Percentiles rank a stretch among this genome's conserved stretches.
These are phyloP conservation scores for Hypocryptadius cinnamomeus DNA, from an alignment of 2,113 vertebrate species.

Conservation along the genomic window DNA sequence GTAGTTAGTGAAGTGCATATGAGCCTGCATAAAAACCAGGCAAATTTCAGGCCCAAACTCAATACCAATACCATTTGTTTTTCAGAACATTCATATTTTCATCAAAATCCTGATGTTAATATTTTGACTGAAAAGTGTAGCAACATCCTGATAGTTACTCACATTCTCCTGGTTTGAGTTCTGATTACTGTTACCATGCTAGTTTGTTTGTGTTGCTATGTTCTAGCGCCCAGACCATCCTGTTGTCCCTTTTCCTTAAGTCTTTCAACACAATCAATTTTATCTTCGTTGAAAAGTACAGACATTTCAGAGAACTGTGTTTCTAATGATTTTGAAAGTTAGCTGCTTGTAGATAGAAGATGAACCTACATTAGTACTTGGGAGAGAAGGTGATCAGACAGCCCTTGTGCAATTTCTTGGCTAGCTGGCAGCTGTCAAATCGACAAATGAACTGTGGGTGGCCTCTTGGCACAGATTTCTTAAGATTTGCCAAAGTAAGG, in stretches of 20 bases:
- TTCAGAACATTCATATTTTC: not conserved
- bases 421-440: not conserved
- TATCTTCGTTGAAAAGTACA: not conserved
- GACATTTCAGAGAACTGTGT: not conserved
- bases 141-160: not conserved
- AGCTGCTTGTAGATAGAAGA: not conserved
- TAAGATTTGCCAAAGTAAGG: not conserved
- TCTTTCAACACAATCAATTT: not conserved
- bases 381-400: not conserved
- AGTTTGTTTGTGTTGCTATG: not conserved
- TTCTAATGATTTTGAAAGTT: not conserved
- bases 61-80: not conserved
- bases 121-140: not conserved
- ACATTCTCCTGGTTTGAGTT: not conserved
- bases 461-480: not conserved
- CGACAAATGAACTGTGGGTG: not conserved
- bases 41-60: not conserved
- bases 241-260: not conserved
- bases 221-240: not conserved
- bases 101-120: not conserved
- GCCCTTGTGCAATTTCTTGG: not conserved
- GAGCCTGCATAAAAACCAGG: not conserved
- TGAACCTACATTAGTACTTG: rapidly evolving
- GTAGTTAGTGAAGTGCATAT: not conserved
- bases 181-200: not conserved